A percentile compares a stretch with the other conserved stretches of the same genome.
These are phyloP conservation scores for Bryconaethiops microstoma DNA, from an alignment of 2,797 vertebrate genomes.

Conservation along the genomic window DNA sequence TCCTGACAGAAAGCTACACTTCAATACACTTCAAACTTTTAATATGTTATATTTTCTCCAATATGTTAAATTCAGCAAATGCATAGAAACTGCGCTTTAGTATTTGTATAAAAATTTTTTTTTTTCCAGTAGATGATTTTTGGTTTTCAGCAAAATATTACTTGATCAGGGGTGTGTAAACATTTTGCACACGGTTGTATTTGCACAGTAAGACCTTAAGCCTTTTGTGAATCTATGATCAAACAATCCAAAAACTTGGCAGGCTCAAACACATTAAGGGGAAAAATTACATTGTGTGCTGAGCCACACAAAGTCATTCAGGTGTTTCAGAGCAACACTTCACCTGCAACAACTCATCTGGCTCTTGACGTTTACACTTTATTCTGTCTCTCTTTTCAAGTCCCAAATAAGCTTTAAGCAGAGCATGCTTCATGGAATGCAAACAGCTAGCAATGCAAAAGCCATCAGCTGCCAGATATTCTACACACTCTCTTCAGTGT, in stretches of 20 bases:
- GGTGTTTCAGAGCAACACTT: constrained; percentile 29
- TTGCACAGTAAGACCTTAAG: constrained; percentile 21
- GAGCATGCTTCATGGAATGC: constrained; percentile 69
- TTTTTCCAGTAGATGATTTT: too few species aligned
- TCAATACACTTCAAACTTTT: too few species aligned
- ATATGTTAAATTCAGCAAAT: too few species aligned
- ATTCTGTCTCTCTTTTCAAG: constrained; percentile 55
- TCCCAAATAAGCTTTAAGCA: constrained; percentile 57
- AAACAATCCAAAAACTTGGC: constrained; percentile 7
- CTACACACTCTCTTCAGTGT: constrained; percentile 21
- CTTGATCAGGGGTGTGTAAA: too few species aligned
- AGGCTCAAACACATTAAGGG: constrained; percentile 19
- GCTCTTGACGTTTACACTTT: constrained; percentile 52
- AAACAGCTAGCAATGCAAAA: constrained; percentile 65
- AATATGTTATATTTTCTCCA: too few species aligned
- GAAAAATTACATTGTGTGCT: not conserved
- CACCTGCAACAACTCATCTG: constrained; percentile 62
- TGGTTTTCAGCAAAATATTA: too few species aligned
- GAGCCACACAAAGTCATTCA: constrained; percentile 8
- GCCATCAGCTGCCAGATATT: constrained; percentile 54
- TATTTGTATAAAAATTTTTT: too few species aligned
- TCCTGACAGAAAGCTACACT: too few species aligned
- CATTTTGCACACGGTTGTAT: constrained; percentile 35
- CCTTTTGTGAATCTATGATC: too few species aligned
- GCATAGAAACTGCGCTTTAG: too few species aligned